Base-by-base conservation (phyloP, 2,888 invertebrate genomes). In the Harpalus rufipes region DNA sequence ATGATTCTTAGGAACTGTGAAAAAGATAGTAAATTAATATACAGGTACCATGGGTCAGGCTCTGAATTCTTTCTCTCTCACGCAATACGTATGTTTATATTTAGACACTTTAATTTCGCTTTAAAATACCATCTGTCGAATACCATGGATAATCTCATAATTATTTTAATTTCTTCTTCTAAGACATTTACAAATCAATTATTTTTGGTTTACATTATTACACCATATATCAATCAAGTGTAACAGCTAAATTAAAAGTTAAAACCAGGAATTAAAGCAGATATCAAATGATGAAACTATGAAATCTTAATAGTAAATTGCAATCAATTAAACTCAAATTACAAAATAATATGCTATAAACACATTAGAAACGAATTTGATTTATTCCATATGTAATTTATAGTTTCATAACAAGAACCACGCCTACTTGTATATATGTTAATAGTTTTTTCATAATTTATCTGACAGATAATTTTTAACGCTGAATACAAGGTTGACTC, bases 391-490 rank as follows among this genome's bases (percentile, higher is more conserved):
- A n/a, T 59, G 39, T 79, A 56, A 79, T 79, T 79, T 58, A 79
- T 79, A 18, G 39, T 25, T 58, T 79, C 1, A 56, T 79, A 79
- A 79, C 79, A 79, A 59, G 79, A 41, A 41, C 18, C 56, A 79
- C 79, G 79, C 79, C 79, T 79, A 7, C 58, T 32, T 39, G 39
- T 63, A 44, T 81, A 21, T 16, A 41, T 32, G 56, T 68, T 81
- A 81, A 39, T 81, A 81, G 44, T 65, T 81, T 68, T 81, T 68
- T 32, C n/a, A 32, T 68, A 51, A 81, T 63, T 51, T 68, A 81
- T 68, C 65, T 39, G 80, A 63, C 80, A 61, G 80, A 14, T 18
- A 7, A 51, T 81, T 68, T 81, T 68, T 65, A 14, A 44, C 14
- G 18, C 8, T 68, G n/a, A 56, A 51, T 56, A 65, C 65, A 81